Conservation (phyloP, 2,797 vertebrate genomes). For the Nasua narica region DNA sequence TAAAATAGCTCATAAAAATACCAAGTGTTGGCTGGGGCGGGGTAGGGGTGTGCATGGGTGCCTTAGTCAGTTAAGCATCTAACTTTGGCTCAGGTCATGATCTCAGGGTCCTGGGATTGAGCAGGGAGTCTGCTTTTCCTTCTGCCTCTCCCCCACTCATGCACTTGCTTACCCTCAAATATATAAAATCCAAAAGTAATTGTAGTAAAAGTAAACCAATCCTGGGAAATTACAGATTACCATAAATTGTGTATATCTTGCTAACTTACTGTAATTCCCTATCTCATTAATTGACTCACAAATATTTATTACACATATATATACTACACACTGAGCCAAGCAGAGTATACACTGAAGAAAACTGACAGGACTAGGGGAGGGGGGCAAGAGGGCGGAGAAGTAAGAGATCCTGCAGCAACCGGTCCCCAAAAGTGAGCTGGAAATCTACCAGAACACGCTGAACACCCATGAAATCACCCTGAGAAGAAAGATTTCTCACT, state of each 20-base stretch:
- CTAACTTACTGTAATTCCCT: background rate
- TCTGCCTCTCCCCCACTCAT: background rate
- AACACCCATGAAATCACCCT: too few relatives aligned
- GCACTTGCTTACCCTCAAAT: background rate
- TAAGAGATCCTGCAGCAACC: too few relatives aligned
- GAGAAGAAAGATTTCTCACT: too few relatives aligned
- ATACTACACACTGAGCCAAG: background rate
- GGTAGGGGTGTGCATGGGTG: background rate
- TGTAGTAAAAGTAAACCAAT: background rate
- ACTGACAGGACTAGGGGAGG: too few relatives aligned
- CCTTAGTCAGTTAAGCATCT: too few relatives aligned
- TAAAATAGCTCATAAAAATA: background rate
- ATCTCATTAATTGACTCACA: background rate
- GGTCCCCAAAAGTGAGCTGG: too few relatives aligned
- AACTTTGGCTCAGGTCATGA: too few relatives aligned
- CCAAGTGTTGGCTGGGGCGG: too few relatives aligned
- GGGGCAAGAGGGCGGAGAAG: too few relatives aligned
- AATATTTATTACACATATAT: background rate
- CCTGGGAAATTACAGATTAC: background rate
- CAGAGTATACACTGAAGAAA: background rate
- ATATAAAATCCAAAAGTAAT: background rate
- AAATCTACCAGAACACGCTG: too few relatives aligned
- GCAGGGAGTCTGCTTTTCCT: too few relatives aligned
- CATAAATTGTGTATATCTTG: background rate
- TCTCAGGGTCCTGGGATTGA: too few relatives aligned